Conservation (phyloP, 1,140 invertebrate genomes). For the Solenopsis invicta region DNA sequence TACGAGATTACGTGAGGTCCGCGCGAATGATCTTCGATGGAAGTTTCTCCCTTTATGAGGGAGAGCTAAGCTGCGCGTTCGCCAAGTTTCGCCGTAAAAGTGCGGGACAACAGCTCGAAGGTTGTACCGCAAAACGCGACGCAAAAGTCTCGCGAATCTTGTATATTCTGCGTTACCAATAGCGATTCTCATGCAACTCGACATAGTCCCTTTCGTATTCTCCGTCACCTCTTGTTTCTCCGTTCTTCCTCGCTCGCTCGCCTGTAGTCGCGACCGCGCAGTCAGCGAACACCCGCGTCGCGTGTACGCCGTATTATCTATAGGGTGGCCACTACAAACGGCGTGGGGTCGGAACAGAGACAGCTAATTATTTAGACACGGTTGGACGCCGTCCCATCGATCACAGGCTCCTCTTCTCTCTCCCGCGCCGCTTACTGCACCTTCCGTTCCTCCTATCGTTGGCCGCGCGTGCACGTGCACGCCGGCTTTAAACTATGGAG, state of each 20-base stretch:
- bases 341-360: constrained; percentile 83
- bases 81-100: constrained; percentile 58
- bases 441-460: constrained; percentile 64
- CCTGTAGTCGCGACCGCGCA: constrained; percentile 69
- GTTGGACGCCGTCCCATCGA: constrained; percentile 85
- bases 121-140: constrained; percentile 59
- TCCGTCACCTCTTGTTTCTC: not conserved
- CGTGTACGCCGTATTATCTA: constrained; percentile 76
- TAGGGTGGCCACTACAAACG: constrained; percentile 84
- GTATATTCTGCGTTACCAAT: constrained; percentile 53
- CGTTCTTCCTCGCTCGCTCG: not conserved
- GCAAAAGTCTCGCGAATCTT: constrained; percentile 65
- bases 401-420: constrained; percentile 74
- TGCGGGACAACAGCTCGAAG: constrained; percentile 42
- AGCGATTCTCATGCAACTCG: constrained; percentile 63
- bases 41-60: constrained; percentile 39
- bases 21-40: constrained; percentile 38
- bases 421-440: constrained; percentile 21
- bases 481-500: constrained; percentile 37
- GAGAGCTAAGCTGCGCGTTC: not conserved
- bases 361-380: constrained; percentile 87
- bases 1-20: constrained; percentile 30
- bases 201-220: constrained; percentile 57
- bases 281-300: constrained; percentile 79
- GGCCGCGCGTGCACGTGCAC: constrained; percentile 18